Percentiles rank a stretch among this genome's conserved stretches.
These are phyloP conservation scores for Drosophila nasuta DNA, from an alignment of 1,140 invertebrate species.

Conservation along the genomic window DNA sequence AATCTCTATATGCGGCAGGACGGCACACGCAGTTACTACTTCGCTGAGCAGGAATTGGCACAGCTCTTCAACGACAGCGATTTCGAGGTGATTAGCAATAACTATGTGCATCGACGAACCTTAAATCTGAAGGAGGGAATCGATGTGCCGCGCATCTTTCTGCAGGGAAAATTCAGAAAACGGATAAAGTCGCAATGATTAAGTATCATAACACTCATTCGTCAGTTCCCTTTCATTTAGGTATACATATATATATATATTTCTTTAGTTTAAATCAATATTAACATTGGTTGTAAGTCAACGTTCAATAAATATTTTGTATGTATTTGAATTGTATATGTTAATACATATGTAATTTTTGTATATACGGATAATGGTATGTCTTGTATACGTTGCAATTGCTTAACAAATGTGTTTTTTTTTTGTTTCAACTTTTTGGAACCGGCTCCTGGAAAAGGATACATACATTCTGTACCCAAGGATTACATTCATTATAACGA, in stretches of 20 bases:
- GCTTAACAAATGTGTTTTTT: background rate
- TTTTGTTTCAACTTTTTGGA: background rate
- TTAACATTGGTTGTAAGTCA: conserved; percentile 70
- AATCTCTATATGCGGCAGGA: conserved; percentile 99
- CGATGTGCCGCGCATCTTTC: conserved; percentile 95
- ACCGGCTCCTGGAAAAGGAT: background rate
- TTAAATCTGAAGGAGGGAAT: conserved; percentile 96
- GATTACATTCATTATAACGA: conserved; percentile 4
- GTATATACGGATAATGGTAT: conserved; percentile 48
- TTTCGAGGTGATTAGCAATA: conserved; percentile 89
- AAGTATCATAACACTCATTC: too few relatives aligned
- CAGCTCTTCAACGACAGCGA: conserved; percentile 87
- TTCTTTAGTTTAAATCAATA: conserved; percentile 65
- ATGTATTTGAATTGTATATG: conserved; percentile 40
- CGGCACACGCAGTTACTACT: conserved; percentile 96
- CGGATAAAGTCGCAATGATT: conserved; percentile 25
- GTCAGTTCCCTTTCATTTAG: conserved; percentile 24
- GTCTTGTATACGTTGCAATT: conserved; percentile 1
- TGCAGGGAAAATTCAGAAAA: conserved; percentile 95
- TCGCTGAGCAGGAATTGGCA: conserved; percentile 89
- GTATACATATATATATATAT: conserved; percentile 45
- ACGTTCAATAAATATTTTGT: conserved; percentile 82
- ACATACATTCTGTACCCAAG: background rate
- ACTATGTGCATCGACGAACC: conserved; percentile 94
- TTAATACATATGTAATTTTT: conserved; percentile 55